Evolutionary conservation across 2,888 invertebrate genomes (phyloP), one percentile per base, ranked within the genome.

Genomic region (Pyrocoelia pectoralis): DNA sequence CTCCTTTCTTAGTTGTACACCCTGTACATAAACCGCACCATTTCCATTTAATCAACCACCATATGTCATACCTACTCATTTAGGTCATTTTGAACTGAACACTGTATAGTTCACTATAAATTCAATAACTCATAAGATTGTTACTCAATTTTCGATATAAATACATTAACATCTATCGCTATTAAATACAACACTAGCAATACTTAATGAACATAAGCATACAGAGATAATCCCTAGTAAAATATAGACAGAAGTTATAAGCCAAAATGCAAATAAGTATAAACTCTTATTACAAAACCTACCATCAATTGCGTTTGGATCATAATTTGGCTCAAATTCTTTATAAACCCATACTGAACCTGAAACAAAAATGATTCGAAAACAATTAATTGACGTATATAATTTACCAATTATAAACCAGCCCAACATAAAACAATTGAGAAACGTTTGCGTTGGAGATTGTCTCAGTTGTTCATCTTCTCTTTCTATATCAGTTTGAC

Each of bases 331-430:
- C 74, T 87, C 83, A 70, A 87, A 87, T 66, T 86, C 86, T 72
- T 87, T 85, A 76, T 89, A 90, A 1, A 89, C 87, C 88, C 89
- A 89, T 61, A 89, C 86, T 54, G 89, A 89, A 63, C 89, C 88
- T 88, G 72, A 18, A 76, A 78, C 24, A 70, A 56, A 12, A 40
- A 40, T n/a, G n/a, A 17, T 33, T 10, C 49, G 28, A 19, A 19
- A 15, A 38, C 24, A 28, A 29, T 24, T 13, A 13, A 28, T 46
- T 15, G 10, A 10, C 29, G 28, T 17, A 28, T 29, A 50, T 15
- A 10, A 33, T 12, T 63, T 40, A 87, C 89, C 89, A 64, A 89
- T 85, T 69, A 89, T 87, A 71, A 89, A 89, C 89, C 89, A 89
- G 41, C 86, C 87, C 46, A 88, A 78, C 80, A 89, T 84, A 74